Conservation (phyloP, 2,888 invertebrate genomes). For the Phytoseiulus persimilis region DNA sequence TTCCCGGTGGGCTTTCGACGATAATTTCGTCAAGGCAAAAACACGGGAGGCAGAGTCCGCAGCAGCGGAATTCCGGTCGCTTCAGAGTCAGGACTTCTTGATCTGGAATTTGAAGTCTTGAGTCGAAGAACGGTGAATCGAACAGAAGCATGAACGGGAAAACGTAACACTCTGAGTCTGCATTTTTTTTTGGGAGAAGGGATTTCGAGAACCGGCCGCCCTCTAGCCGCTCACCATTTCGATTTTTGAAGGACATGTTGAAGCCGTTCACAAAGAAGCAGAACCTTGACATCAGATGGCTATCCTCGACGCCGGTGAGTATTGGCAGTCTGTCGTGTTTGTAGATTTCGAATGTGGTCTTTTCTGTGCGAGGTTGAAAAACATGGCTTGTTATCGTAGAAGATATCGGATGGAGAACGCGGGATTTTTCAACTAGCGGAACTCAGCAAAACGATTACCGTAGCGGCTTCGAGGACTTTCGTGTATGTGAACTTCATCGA, state of each 20-base stretch:
- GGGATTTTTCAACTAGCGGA: no score
- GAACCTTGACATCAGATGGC: neutral
- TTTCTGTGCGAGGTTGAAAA: neutral
- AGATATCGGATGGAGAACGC: no score
- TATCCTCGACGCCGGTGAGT: neutral
- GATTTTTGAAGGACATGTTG: neutral
- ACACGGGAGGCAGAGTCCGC: neutral
- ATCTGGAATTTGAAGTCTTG: neutral
- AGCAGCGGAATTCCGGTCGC: neutral
- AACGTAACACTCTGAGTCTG: no score
- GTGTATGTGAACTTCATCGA: neutral
- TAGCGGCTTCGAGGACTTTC: neutral
- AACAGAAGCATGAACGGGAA: no score
- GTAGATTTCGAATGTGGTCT: neutral
- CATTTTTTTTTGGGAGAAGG: no score
- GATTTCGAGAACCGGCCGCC: no score
- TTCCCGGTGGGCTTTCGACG: neutral
- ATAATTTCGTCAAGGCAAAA: neutral
- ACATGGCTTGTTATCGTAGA: no score
- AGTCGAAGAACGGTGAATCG: neutral
- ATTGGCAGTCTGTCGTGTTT: neutral
- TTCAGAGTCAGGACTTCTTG: neutral
- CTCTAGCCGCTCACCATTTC: neutral
- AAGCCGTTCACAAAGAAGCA: neutral
- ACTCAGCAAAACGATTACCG: neutral